A percentile compares a stretch with the other conserved stretches of the same genome.
These are phyloP conservation scores for Pimpla rufipes DNA, from an alignment of 2,888 invertebrate species.

Conservation along the genomic window DNA sequence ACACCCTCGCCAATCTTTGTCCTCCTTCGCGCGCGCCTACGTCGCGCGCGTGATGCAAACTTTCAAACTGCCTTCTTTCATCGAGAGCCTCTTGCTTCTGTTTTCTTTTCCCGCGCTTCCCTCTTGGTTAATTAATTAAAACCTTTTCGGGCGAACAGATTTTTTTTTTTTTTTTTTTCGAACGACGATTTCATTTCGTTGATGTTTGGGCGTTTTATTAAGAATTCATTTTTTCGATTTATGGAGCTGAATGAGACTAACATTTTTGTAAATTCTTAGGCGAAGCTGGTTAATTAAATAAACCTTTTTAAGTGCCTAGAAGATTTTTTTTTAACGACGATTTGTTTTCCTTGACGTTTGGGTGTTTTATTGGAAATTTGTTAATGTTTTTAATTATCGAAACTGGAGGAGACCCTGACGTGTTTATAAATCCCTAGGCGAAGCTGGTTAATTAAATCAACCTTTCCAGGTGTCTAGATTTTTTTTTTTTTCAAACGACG, in stretches of 20 bases:
- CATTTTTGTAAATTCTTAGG: too few species aligned
- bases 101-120: neutral
- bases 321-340: slow-evolving; percentile 51
- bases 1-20: slow-evolving; percentile 28
- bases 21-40: slow-evolving; percentile 12
- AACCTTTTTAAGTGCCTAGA: neutral
- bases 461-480: too few species aligned
- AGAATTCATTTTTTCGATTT: too few species aligned
- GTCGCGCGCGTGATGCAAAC: slow-evolving; percentile 15
- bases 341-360: neutral
- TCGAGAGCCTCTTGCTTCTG: slow-evolving; percentile 12
- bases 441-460: too few species aligned
- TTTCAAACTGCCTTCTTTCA: neutral
- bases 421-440: neutral
- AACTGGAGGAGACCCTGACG: neutral
- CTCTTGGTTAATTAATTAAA: slow-evolving; percentile 21
- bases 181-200: neutral
- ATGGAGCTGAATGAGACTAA: too few species aligned
- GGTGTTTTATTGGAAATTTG: slow-evolving; percentile 57
- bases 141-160: slow-evolving; percentile 32
- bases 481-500: too few species aligned
- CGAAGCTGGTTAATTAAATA: too few species aligned
- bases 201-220: neutral
- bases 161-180: too few species aligned
- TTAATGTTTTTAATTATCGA: neutral